Conservation (phyloP, 1,140 invertebrate species). For the Drosophila sp. region DNA sequence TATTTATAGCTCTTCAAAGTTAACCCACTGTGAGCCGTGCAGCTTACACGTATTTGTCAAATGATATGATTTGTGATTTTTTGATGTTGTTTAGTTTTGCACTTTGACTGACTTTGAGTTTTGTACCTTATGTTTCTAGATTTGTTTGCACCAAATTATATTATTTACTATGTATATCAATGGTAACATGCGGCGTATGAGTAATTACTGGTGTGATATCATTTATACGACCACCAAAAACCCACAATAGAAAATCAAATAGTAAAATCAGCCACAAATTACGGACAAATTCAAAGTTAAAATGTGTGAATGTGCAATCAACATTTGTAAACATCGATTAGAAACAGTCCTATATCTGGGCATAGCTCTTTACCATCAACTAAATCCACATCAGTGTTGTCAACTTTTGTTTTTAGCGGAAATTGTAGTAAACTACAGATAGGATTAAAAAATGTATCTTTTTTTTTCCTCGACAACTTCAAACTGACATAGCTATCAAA, state of each 20-base stretch:
- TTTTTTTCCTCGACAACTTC: too few species aligned
- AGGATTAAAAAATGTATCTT: too few species aligned
- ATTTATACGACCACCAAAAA: slow-evolving; percentile 19
- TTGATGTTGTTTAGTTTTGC: background rate
- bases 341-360: slow-evolving; percentile 19
- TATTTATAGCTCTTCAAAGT: slow-evolving; percentile 45
- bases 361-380: slow-evolving; percentile 14
- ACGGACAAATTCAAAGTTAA: slow-evolving; percentile 39
- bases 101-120: background rate
- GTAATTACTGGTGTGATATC: background rate
- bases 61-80: slow-evolving; percentile 30
- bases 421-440: background rate
- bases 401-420: background rate
- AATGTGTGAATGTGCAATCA: slow-evolving; percentile 46
- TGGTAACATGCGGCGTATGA: slow-evolving; percentile 2
- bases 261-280: slow-evolving; percentile 30
- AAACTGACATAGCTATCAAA: too few species aligned
- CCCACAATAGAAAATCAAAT: background rate
- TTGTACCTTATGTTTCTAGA: background rate
- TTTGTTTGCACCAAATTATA: slow-evolving; percentile 1
- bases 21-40: slow-evolving; percentile 31
- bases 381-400: background rate
- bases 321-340: slow-evolving; percentile 67
- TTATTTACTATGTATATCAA: background rate
- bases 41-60: slow-evolving; percentile 41